Base-by-base conservation (phyloP, 1,140 invertebrate species). In the Apis dorsata region DNA sequence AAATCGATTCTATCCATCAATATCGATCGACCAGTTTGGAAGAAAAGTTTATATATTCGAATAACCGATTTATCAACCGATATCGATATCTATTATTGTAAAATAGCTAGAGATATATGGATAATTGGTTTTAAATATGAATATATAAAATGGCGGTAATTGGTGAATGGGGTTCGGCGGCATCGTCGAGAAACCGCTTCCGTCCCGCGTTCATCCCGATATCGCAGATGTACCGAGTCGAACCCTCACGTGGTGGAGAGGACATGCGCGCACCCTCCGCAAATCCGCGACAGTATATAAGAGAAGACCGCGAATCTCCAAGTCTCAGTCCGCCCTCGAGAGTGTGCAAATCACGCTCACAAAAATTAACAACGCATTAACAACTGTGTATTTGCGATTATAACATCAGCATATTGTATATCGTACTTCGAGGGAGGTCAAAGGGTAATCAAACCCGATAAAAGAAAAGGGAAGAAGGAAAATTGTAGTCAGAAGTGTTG, bases 261-360 rank as follows among this genome's bases (percentile, higher is more conserved):
- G 74, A 81, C 87, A 89, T 89, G 87, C 87, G 87, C 87, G 75
- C 62, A 57, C 78, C 69, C 74, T 53, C 44, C 24, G 69, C 60
- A 34, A 57, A 73, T 28, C 69, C 66, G 53, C 70, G 51, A 79
- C 62, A n/a, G 60, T 88, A 89, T 89, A 89, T 79, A 89, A 89
- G 84, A 63, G 62, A 55, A 75, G 51, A 69, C 15, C 66, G 71
- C 60, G 70, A 71, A 70, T 49, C 59, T 13, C 49, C 10, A 73
- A 24, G 28, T 17, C 62, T 89, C 87, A 89, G 87, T 89, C 68
- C 28, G 49, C 80, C 62, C 73, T 77, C 82, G 80, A 68, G n/a
- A 76, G 63, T 68, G 53, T 60, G 62, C 83, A 15, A 80, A 66
- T 49, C 17, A 60, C 69, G 11, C 24, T 11, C 60, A 51, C 21